These are phyloP conservation scores for Athripsodes cinereus DNA, from an alignment of 2,888 invertebrate species.

Conservation along the genomic window DNA sequence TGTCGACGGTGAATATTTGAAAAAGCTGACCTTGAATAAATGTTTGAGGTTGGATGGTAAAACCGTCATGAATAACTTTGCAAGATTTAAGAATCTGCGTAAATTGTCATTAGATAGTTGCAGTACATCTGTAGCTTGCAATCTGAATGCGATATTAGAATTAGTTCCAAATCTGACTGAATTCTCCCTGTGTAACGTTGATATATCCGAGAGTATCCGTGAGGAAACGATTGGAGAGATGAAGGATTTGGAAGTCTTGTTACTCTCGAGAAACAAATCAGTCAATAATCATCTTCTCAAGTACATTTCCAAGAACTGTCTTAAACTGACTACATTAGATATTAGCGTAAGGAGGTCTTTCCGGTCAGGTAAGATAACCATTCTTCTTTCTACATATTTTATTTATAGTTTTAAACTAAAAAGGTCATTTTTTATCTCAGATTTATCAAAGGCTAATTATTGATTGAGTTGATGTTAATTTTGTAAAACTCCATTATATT, in stretches of 20 bases:
- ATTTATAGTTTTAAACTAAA: too few relatives aligned
- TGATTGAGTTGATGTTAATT: too few relatives aligned
- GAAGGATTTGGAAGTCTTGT: constrained; percentile 41
- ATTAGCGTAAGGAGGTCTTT: constrained; percentile 32
- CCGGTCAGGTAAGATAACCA: not conserved
- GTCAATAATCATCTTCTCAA: constrained; percentile 50
- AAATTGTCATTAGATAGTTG: constrained; percentile 11
- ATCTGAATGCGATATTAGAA: constrained; percentile 33
- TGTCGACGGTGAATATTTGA: constrained; percentile 6
- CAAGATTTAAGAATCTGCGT: constrained; percentile 9
- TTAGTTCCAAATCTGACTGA: constrained; percentile 39
- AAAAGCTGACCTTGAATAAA: constrained; percentile 13
- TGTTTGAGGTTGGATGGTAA: constrained; percentile 5
- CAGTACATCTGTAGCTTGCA: not conserved
- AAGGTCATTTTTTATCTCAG: too few relatives aligned
- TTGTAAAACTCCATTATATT: too few relatives aligned
- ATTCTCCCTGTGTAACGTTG: constrained; percentile 40
- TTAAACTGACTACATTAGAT: constrained; percentile 42
- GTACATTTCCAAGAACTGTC: constrained; percentile 44
- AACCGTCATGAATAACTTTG: not conserved
- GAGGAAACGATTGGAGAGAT: constrained; percentile 39
- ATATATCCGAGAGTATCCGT: constrained; percentile 31
- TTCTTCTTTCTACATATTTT: not conserved
- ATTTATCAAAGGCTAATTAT: too few relatives aligned
- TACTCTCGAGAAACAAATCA: constrained; percentile 42